These are phyloP conservation scores for Nipponia nippon DNA, from an alignment of 2,113 vertebrate genomes.

Conservation along the genomic window DNA sequence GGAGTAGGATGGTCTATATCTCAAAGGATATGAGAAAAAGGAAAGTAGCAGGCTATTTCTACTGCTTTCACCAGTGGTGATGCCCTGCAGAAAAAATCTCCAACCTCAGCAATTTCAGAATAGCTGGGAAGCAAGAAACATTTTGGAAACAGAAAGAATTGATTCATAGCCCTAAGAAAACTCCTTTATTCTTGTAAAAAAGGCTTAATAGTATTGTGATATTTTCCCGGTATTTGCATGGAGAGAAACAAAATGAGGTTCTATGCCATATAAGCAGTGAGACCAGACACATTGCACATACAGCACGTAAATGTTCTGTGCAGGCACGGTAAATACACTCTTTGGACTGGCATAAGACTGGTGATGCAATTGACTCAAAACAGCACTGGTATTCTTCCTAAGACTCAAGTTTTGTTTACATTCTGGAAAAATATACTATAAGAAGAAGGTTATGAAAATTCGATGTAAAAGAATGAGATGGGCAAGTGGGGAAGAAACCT, in stretches of 20 bases:
- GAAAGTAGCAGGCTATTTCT: not conserved
- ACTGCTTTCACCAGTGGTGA: not conserved
- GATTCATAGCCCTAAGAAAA: not conserved
- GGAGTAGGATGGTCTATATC: not conserved
- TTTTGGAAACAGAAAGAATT: not conserved
- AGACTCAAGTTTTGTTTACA: not conserved
- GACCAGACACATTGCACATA: not conserved
- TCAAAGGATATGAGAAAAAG: not conserved
- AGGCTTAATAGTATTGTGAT: not conserved
- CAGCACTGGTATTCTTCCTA: not conserved
- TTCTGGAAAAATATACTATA: not conserved
- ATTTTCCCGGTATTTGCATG: not conserved
- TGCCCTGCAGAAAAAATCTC: not conserved
- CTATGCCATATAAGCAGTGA: not conserved
- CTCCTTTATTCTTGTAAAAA: not conserved
- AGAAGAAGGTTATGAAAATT: not conserved
- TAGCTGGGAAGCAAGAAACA: not conserved
- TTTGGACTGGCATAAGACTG: not conserved
- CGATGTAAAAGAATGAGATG: not conserved
- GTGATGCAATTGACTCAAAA: not conserved
- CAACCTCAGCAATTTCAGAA: not conserved
- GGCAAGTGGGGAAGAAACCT: not conserved
- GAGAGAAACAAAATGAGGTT: not conserved
- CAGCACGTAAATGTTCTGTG: rapidly evolving
- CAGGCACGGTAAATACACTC: not conserved